Conservation (phyloP, 2,797 vertebrate species). For the Enteromius radiatus region DNA sequence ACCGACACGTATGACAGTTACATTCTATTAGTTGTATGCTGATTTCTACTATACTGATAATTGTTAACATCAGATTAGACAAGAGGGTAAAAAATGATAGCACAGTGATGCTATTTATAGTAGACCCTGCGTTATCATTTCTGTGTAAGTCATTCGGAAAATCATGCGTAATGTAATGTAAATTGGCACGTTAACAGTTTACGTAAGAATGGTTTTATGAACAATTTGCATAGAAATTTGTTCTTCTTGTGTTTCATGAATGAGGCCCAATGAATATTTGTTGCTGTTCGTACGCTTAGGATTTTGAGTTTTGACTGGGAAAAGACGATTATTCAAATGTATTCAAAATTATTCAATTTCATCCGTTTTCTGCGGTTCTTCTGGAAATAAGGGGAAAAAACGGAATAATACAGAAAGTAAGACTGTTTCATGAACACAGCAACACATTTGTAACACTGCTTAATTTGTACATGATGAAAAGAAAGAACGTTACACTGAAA, state of each 20-base stretch:
- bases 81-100: neutral
- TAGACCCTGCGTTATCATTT: neutral
- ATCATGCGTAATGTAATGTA: neutral
- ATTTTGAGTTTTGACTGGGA: slow-evolving; percentile 4
- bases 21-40: slow-evolving; percentile 4
- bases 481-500: neutral
- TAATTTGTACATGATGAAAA: slow-evolving; percentile 6
- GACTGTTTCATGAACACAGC: neutral
- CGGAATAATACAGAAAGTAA: neutral
- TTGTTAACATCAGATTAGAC: slow-evolving; percentile 1
- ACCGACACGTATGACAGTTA: neutral
- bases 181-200: neutral
- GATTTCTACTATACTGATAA: neutral
- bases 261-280: neutral
- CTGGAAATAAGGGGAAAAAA: neutral
- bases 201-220: neutral
- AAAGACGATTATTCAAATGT: slow-evolving; percentile 23
- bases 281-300: neutral
- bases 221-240: neutral
- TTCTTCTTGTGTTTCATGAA: slow-evolving; percentile 5
- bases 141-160: neutral
- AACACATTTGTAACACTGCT: slow-evolving; percentile 20
- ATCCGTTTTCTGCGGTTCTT: slow-evolving; percentile 16
- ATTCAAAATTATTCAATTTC: slow-evolving; percentile 25
- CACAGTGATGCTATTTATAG: neutral